phyloP scores from a whole-genome alignment of 2,888 invertebrate species.

The Pasiphila rectangulata region DNA sequence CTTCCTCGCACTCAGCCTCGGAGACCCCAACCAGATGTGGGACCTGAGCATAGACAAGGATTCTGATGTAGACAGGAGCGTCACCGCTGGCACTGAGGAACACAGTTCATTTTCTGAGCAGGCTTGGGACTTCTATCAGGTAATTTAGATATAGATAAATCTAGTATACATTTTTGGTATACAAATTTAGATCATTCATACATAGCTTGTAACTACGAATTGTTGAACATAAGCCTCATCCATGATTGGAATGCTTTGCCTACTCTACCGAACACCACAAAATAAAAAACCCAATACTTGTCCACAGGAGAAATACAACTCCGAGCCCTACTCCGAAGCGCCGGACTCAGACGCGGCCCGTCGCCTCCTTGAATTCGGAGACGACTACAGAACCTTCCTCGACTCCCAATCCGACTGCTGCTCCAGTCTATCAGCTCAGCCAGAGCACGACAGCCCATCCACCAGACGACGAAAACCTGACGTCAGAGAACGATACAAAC shows the following conservation, averaged over 20 bases:
- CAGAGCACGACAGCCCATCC: conserved; percentile 67
- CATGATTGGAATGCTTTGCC: too few species aligned
- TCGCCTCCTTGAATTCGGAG: conserved; percentile 91
- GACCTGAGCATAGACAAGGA: conserved; percentile 71
- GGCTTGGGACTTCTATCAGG: conserved; percentile 97
- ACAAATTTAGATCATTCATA: too few species aligned
- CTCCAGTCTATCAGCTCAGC: conserved; percentile 87
- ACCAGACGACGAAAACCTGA: conserved; percentile 66
- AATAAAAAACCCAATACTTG: conserved; percentile 5
- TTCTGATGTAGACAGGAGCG: conserved; percentile 79
- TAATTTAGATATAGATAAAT: conserved; percentile 48
- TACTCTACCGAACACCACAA: too few species aligned
- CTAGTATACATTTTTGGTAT: neutral
- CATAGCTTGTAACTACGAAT: too few species aligned
- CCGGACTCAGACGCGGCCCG: conserved; percentile 92
- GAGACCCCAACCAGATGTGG: conserved; percentile 70
- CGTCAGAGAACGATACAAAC: conserved; percentile 63
- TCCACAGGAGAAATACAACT: conserved; percentile 92
- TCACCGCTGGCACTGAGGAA: conserved; percentile 85
- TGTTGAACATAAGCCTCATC: too few species aligned
- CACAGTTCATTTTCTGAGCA: conserved; percentile 93
- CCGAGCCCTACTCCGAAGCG: conserved; percentile 93
- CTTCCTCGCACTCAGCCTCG: conserved; percentile 65
- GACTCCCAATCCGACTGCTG: conserved; percentile 95
- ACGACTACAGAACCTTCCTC: conserved; percentile 93